Evolutionary conservation across 2,113 vertebrate species (phyloP), one percentile per base, ranked within the genome.

Genomic region (Rhea americana): DNA sequence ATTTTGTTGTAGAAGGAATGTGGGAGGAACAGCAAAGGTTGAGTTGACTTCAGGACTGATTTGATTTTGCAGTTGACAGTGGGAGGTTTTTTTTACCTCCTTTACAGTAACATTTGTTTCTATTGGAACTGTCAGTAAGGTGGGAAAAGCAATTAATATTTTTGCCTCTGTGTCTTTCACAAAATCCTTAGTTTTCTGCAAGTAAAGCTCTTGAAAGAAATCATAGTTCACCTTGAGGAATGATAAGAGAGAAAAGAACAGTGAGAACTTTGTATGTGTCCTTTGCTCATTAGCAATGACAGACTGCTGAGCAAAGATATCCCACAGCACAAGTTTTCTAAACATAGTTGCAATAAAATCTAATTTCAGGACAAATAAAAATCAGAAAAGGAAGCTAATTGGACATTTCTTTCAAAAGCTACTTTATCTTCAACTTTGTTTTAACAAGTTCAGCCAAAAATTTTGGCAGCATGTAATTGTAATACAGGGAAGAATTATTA

Each of bases 141-240:
- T 76, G 62, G 61, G 71, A 8, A 84, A 95, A 95, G 68, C 85
- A 97, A 97, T 96, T 96, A 96, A 95, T 72, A 89, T 92, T 96
- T 97, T 94, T 78, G 25, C 50, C 39, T 82, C 61, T 73, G 26
- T 91, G 53, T 73, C 92, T 94, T 91, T 41, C 90, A 87, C 71
- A 89, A 93, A 95, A 95, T 56, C 37, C 75, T 93, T 94, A 76
- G 59, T 89, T 96, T 95, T 79, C 65, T 88, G 84, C 61, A 96
- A 95, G 84, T 84, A 96, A 95, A 89, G 74, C 94, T 96, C 72
- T 92, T 90, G 61, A 95, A 95, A 83, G 92, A 95, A 96, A 90
- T 91, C 62, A n/a, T 53, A 80, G 32, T 85, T 97, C 79, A 96
- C 93, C 93, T 97, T 94, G 82, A 95, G 81, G 67, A 86, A 86